phyloP scores from a whole-genome alignment of 2,797 vertebrate genomes.

The Basileuterus tristriatus region DNA sequence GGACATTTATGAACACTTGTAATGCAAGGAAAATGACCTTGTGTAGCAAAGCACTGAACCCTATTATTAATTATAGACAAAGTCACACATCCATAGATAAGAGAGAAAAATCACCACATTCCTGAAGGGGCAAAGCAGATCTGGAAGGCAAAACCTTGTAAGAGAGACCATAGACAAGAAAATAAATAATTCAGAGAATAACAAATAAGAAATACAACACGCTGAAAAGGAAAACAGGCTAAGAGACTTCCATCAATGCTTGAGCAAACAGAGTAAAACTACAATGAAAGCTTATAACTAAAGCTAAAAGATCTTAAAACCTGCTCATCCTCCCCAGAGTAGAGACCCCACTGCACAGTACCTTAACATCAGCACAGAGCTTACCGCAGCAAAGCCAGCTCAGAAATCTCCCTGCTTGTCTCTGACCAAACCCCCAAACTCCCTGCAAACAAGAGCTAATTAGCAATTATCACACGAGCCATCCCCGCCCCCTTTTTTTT shows the following conservation, averaged over 20 bases:
- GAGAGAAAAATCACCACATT: background rate
- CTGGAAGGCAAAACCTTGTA: background rate
- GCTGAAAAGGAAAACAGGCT: background rate
- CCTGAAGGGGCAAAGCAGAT: background rate
- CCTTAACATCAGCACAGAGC: accelerated
- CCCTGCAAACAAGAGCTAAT: background rate
- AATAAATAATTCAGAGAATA: background rate
- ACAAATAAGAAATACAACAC: background rate
- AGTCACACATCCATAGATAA: background rate
- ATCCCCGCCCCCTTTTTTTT: accelerated
- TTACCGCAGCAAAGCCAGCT: background rate
- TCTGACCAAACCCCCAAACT: accelerated
- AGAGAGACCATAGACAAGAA: background rate
- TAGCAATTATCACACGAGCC: background rate
- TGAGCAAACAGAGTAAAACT: background rate
- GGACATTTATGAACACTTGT: background rate
- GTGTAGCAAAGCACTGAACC: background rate
- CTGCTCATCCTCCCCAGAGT: background rate
- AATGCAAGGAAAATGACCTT: background rate
- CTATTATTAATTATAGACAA: background rate
- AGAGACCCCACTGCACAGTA: no score
- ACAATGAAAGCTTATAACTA: background rate
- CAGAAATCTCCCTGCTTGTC: background rate
- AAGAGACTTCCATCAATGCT: background rate
- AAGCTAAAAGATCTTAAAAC: background rate